Evolutionary conservation across 2,797 vertebrate species (phyloP), one percentile per base, ranked within the genome.

Genomic region (Rhinatrema bivittatum): DNA sequence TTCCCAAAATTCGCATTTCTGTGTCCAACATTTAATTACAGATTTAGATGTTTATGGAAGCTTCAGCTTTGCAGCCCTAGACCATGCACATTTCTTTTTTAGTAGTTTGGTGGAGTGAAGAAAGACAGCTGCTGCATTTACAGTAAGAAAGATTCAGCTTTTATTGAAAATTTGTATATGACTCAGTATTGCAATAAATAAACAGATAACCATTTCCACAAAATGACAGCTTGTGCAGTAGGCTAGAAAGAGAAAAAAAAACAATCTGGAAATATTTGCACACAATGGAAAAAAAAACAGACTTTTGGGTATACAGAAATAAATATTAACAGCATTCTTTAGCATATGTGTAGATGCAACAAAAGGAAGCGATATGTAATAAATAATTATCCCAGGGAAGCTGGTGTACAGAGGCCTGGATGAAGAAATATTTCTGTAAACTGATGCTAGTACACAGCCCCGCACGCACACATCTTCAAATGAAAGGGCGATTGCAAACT

Each of bases 101-200:
- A n/a, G n/a, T n/a, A n/a, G n/a, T n/a, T n/a, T n/a, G n/a, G n/a
- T n/a, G n/a, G n/a, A n/a, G n/a, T n/a, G n/a, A n/a, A n/a, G n/a
- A n/a, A n/a, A n/a, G n/a, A n/a, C n/a, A n/a, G n/a, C n/a, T 42
- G 49, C 62, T 25, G 40, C 45, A 36, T 56, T 66, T 72, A 68
- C 68, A 79, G 75, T 92, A 93, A 90, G 89, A 95, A 93, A 95
- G 81, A 84, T 78, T 76, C 74, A 61, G 66, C 64, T 90, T 89
- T 98, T 97, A 94, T 91, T 94, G 89, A 87, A 87, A 91, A 87
- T 82, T 82, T 80, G 83, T 84, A 83, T 88, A 88, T 84, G 89
- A 91, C 78, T 78, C 52, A 69, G 62, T 49, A 86, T 74, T 86
- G 80, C 91, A 97, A 98, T 97, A 97, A 98, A 98, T 98, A 97